Evolutionary conservation across 2,888 invertebrate species (phyloP), one percentile per base, ranked within the genome.

Genomic region (Endotricha flammealis): DNA sequence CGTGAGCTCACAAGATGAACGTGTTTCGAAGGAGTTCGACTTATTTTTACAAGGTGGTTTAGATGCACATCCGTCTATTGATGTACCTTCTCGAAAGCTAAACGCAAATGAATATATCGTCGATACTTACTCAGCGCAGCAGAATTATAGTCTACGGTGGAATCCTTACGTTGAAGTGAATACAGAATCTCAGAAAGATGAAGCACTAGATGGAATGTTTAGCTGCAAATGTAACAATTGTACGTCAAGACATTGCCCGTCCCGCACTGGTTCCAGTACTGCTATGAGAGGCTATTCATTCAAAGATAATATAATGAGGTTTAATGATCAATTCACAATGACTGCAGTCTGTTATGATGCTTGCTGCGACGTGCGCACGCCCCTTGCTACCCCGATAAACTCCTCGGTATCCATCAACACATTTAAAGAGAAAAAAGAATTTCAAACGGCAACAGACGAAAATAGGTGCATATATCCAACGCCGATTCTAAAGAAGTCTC

Each of bases 281-380:
- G 1, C 36, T 3, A 53, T 45, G n/a, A 25, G 38, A 1, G 14
- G 16, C 4, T 8, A 12, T 10, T 29, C 6, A 6, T 59, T 63
- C 12, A 66, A 51, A 44, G 57, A 65, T 14, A 75, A 74, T 34
- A 72, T 79, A 14, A 64, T 64, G 58, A 67, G 47, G 0, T 80
- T 73, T 41, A 42, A 44, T 12, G 73, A 81, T 36, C 62, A 46
- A 9, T 46, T 36, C 16, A 80, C 81, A 0, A 80, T 76, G 76
- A 82, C 82, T 5, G 50, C 51, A 0, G 59, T 42, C 12, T n/a
- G 68, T n/a, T 56, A 48, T 5, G 70, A 77, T 33, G 61, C 59
- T 0, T 50, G 53, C 9, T 73, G 73, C 27, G 64, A 65, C 2
- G 40, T 42, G 2, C 30, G 32, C n/a, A 42, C 38, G 1, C 44